These are phyloP conservation scores for Shargacucullia verbasci DNA, from an alignment of 2,888 invertebrate species.

Conservation along the genomic window DNA sequence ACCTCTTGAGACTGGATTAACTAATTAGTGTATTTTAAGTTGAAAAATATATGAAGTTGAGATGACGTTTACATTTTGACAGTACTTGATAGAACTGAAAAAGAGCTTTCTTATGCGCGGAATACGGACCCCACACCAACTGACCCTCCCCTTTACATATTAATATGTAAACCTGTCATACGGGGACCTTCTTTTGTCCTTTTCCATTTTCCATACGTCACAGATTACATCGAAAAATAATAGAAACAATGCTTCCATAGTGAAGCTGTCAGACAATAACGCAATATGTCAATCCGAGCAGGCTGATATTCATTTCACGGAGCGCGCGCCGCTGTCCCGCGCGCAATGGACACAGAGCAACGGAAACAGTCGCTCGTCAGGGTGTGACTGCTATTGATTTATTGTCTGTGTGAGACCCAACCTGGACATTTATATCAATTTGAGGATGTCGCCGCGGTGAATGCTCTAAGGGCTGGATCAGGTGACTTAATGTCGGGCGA, in stretches of 20 bases:
- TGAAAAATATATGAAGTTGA: too few relatives aligned
- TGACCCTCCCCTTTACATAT: too few relatives aligned
- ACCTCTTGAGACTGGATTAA: too few relatives aligned
- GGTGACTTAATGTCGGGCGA: conserved; percentile 11
- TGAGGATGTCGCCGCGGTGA: conserved; percentile 20
- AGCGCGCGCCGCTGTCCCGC: conserved; percentile 33
- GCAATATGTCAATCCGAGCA: conserved; percentile 41
- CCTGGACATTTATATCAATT: conserved; percentile 56
- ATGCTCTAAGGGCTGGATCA: conserved; percentile 29
- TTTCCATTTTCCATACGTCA: conserved; percentile 23
- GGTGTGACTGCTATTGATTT: conserved; percentile 47
- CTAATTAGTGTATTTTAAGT: too few relatives aligned
- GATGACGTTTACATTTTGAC: too few relatives aligned
- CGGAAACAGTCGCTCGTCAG: conserved; percentile 28
- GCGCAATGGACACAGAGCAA: conserved; percentile 30
- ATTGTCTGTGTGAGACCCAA: conserved; percentile 26
- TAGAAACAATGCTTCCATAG: conserved; percentile 27
- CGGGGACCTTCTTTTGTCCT: background rate
- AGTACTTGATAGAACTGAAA: too few relatives aligned
- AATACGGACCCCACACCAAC: too few relatives aligned
- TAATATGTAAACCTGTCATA: too few relatives aligned
- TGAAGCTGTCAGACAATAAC: conserved; percentile 29
- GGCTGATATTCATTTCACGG: conserved; percentile 55
- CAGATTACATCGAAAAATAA: conserved; percentile 36
- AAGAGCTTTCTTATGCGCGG: too few relatives aligned